Evolutionary conservation across 2,888 invertebrate genomes (phyloP).

Genomic region (Molanna angustata): DNA sequence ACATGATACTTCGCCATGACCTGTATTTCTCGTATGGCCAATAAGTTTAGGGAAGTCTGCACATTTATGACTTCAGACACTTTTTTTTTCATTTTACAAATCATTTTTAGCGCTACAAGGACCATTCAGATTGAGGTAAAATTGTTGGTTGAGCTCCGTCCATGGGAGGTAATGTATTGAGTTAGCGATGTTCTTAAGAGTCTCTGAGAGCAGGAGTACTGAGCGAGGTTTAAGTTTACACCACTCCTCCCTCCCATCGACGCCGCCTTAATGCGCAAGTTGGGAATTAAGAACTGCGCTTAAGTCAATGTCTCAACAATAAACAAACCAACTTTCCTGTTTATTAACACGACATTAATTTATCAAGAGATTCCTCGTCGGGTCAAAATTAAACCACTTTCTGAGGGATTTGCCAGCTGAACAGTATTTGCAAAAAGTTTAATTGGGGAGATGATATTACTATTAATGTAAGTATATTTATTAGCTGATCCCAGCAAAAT

Average conservation of each 20-base stretch:
- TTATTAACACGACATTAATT: constrained; percentile 21
- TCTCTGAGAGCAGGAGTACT: too few relatives aligned
- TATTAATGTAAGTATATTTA: not conserved
- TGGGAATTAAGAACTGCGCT: constrained; percentile 22
- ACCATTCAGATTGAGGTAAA: not conserved
- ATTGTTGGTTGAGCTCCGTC: not conserved
- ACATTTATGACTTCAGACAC: too few relatives aligned
- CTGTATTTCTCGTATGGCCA: too few relatives aligned
- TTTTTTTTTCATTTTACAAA: too few relatives aligned
- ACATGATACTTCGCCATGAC: too few relatives aligned
- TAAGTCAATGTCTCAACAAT: constrained; percentile 21
- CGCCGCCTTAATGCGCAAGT: constrained; percentile 19
- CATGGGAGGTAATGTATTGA: constrained; percentile 19
- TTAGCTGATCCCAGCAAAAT: too few relatives aligned
- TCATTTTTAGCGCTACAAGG: too few relatives aligned
- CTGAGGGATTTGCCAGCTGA: constrained; percentile 8
- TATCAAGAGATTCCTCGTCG: constrained; percentile 15
- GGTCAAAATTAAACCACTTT: constrained; percentile 18
- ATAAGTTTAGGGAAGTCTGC: too few relatives aligned
- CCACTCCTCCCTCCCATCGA: constrained; percentile 14
- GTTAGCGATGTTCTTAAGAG: constrained; percentile 16
- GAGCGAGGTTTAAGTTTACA: constrained; percentile 19
- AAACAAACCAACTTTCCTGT: constrained; percentile 17
- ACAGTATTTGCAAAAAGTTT: constrained; percentile 7
- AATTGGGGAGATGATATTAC: constrained; percentile 3